Evolutionary conservation across 1,140 invertebrate genomes (phyloP).

Genomic region (Procambarus virginalis): DNA sequence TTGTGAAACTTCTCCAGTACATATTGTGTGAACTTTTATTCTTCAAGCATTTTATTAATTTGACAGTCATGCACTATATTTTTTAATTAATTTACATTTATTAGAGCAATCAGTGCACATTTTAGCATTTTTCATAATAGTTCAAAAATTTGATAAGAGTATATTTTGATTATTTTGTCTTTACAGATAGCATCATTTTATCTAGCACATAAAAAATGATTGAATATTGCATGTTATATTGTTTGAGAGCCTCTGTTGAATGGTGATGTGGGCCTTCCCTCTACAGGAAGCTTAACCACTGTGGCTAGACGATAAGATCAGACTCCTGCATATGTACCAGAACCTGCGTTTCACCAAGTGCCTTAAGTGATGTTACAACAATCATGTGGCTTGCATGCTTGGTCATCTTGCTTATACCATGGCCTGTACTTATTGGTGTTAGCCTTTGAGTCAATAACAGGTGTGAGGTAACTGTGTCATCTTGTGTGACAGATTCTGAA

Average conservation of each 20-base stretch:
- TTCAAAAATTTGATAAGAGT: neutral
- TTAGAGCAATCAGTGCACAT: neutral
- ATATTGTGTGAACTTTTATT: neutral
- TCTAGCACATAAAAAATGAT: neutral
- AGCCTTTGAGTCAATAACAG: neutral
- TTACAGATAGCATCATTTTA: neutral
- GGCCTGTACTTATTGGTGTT: conserved; percentile 25
- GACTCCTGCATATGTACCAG: neutral
- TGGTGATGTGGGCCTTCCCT: conserved; percentile 41
- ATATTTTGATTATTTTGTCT: neutral
- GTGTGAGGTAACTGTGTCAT: conserved; percentile 20
- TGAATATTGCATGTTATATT: neutral
- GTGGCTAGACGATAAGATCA: conserved; percentile 26
- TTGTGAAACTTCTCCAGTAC: neutral
- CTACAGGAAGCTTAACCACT: conserved; percentile 28
- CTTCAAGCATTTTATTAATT: neutral
- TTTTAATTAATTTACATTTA: neutral
- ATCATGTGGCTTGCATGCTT: conserved; percentile 43
- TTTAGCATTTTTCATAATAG: neutral
- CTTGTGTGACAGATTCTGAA: conserved; percentile 43
- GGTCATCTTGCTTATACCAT: conserved; percentile 21
- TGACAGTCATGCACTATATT: neutral
- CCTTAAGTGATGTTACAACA: neutral
- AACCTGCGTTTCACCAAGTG: conserved; percentile 1
- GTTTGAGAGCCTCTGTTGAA: conserved; percentile 7